These are phyloP conservation scores for Parazoanthus darwini DNA, from an alignment of 92 coral and sea anemone genomes.

Conservation along the genomic window DNA sequence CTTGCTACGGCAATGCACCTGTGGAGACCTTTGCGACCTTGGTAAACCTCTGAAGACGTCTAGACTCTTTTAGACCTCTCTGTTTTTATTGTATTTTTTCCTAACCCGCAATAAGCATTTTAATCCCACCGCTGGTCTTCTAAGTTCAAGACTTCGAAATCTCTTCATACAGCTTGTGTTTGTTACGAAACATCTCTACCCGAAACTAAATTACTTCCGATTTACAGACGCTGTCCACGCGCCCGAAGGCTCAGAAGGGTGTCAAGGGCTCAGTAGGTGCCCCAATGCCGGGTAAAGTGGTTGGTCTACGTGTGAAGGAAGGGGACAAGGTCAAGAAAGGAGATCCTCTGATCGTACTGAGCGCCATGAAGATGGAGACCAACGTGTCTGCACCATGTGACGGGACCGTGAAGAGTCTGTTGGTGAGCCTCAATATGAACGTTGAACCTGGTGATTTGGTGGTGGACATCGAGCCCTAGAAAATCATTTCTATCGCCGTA, in stretches of 20 bases:
- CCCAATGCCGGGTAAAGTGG: constrained; percentile 99
- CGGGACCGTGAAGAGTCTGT: constrained; percentile 80
- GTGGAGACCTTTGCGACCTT: too few species aligned
- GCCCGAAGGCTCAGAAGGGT: constrained; percentile 88
- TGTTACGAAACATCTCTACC: not conserved
- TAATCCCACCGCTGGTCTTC: too few species aligned
- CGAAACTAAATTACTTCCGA: not conserved
- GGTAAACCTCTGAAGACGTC: too few species aligned
- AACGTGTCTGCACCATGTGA: constrained; percentile 90
- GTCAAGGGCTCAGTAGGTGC: constrained; percentile 98
- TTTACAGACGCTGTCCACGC: constrained; percentile 70
- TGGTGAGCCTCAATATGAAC: constrained; percentile 66
- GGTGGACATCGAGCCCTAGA: constrained; percentile 74
- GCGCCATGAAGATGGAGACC: constrained; percentile 99
- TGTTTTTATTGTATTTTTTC: too few species aligned
- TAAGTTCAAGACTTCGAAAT: not conserved
- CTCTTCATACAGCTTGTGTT: not conserved
- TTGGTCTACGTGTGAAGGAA: constrained; percentile 93
- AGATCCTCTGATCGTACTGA: constrained; percentile 87
- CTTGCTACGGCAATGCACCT: too few species aligned
- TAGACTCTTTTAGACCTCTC: too few species aligned
- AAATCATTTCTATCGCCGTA: not conserved
- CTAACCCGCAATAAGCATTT: too few species aligned
- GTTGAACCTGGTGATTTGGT: constrained; percentile 88
- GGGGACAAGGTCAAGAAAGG: constrained; percentile 92